phyloP scores from a whole-genome alignment of 1,140 invertebrate genomes.

The Campoletis sonorensis region DNA sequence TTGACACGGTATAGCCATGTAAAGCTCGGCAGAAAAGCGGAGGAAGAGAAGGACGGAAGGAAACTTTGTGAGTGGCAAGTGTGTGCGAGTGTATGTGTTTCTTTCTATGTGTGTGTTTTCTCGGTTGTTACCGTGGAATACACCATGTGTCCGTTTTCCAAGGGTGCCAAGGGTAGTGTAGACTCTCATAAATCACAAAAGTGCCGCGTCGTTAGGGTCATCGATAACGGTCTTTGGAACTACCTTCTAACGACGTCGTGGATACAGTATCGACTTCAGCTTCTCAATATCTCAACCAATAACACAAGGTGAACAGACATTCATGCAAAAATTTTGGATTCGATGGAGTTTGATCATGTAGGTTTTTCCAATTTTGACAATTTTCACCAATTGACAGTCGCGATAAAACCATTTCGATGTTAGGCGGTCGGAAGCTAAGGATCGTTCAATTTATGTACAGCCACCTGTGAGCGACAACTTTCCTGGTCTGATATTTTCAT shows the following conservation, averaged over 20 bases:
- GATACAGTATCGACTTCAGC: not conserved
- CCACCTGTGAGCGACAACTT: no score
- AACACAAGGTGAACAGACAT: not conserved
- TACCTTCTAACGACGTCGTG: constrained; percentile 22
- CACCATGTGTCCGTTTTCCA: not conserved
- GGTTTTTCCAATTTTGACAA: not conserved
- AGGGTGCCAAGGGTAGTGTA: constrained; percentile 28
- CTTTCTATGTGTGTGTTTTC: not conserved
- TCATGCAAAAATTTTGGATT: not conserved
- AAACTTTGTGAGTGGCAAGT: not conserved
- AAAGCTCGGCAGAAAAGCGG: constrained; percentile 2
- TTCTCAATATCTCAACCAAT: not conserved
- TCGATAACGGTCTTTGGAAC: constrained; percentile 61
- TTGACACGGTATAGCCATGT: constrained; percentile 30
- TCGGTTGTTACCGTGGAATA: not conserved
- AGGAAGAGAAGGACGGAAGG: not conserved
- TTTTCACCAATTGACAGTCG: no score
- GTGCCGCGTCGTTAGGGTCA: constrained; percentile 61
- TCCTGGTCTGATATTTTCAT: no score
- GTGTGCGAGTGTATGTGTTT: not conserved
- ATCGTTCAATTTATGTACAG: no score
- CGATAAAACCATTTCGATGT: no score
- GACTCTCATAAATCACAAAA: constrained; percentile 61
- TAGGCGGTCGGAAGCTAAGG: no score
- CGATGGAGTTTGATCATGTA: not conserved